phyloP scores from a whole-genome alignment of 2,797 vertebrate species.

The Perodicticus potto region DNA sequence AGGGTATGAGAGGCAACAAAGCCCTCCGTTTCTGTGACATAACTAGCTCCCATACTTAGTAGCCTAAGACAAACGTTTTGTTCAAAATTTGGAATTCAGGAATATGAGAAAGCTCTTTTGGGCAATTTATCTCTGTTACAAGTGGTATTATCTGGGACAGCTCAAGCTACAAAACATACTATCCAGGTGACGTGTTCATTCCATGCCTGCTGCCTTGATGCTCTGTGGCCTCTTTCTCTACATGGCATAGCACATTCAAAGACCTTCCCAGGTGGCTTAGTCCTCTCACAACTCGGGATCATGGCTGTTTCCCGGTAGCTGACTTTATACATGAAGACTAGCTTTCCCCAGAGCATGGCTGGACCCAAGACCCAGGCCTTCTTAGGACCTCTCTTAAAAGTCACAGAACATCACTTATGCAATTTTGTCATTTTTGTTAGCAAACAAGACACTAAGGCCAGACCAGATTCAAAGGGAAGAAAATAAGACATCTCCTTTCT shows the following conservation, averaged over 20 bases:
- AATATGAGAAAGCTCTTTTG: background rate
- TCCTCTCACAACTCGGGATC: background rate
- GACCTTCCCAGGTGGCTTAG: background rate
- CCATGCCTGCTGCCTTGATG: fast-evolving
- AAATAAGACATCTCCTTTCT: background rate
- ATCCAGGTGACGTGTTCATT: background rate
- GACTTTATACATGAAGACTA: background rate
- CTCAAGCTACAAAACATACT: background rate
- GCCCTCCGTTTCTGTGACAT: background rate
- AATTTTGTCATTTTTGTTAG: background rate
- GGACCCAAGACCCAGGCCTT: background rate
- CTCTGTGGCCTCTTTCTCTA: background rate
- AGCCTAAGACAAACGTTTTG: background rate
- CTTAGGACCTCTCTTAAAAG: background rate
- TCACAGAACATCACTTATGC: background rate
- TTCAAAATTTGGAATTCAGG: background rate
- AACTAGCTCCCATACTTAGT: background rate
- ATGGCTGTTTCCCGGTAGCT: background rate
- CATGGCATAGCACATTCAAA: background rate
- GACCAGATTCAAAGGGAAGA: background rate
- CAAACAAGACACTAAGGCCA: background rate
- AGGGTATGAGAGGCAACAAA: background rate
- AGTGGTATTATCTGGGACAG: background rate
- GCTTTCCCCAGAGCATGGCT: background rate
- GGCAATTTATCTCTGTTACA: background rate